Evolutionary conservation across 2,113 vertebrate genomes (phyloP).

Genomic region (Lichenostomus cassidix): DNA sequence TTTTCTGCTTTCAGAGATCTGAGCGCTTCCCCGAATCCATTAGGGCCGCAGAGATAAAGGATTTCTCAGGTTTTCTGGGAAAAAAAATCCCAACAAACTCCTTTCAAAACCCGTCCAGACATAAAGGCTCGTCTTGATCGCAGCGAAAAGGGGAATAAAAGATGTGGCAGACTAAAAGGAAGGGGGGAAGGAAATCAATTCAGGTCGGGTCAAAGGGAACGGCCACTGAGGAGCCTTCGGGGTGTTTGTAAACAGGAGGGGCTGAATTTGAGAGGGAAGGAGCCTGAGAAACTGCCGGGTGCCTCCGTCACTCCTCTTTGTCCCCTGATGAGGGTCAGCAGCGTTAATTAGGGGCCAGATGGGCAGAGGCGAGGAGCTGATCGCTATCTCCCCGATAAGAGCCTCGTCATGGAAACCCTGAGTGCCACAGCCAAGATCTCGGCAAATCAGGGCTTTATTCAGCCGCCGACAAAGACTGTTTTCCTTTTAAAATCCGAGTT

Average conservation of each 20-base stretch:
- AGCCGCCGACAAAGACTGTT: background rate
- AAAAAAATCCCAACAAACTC: background rate
- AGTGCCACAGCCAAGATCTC: background rate
- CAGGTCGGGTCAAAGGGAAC: background rate
- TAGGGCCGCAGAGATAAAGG: background rate
- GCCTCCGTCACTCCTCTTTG: background rate
- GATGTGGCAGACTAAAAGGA: background rate
- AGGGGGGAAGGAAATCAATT: rapidly evolving
- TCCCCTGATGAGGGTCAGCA: background rate
- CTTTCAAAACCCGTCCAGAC: background rate
- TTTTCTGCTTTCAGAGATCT: background rate
- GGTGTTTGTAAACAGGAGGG: background rate
- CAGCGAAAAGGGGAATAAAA: background rate
- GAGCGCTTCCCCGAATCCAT: background rate
- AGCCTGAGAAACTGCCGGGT: background rate
- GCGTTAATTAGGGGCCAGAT: background rate
- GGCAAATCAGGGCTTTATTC: background rate
- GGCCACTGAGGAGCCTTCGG: background rate
- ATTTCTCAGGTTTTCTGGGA: background rate
- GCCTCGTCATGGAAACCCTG: background rate
- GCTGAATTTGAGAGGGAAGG: background rate
- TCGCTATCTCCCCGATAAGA: background rate
- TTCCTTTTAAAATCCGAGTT: background rate
- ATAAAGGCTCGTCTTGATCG: background rate
- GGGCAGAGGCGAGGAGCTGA: background rate